Base-by-base conservation (phyloP, 1,140 invertebrate genomes). In the Pachypeltis micranthus region DNA sequence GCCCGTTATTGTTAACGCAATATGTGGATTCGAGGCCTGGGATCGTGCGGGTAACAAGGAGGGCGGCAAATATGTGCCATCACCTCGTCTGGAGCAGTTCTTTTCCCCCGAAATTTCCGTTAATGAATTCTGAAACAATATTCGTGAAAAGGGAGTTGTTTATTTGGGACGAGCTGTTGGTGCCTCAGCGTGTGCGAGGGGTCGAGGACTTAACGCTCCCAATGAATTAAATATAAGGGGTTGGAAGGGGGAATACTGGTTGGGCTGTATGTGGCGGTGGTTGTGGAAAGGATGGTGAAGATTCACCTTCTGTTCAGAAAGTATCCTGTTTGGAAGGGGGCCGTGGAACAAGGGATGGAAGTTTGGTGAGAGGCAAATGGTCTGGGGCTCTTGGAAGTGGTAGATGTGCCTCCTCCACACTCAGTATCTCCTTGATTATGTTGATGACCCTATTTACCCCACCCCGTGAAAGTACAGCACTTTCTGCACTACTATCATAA, bases 401-500 rank as follows among this genome's bases (percentile, higher is more conserved):
- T n/a, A 21, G 21, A 21, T 10, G 47, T 10, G 10, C 21, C 23
- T 21, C 47, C 21, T 51, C 12, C 47, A 51, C 47, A 51, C 47
- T 51, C 47, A 21, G 4, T 10, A 21, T 51, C 47, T 21, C 47
- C 47, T 51, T 51, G 47, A 51, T 51, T 51, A 51, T 51, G 47
- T 51, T 51, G 47, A 51, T 51, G 47, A 51, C 47, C 47, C 47
- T 51, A 51, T 51, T 51, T 51, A 51, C 47, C 47, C 47, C 21
- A 16, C 47, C 23, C 47, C 12, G 47, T 21, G 47, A 51, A 51
- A 51, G 47, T 51, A 51, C 47, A 51, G 47, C 47, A 51, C 47
- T 51, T 51, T 51, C 47, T 21, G 23, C 47, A 51, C 47, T 51
- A 51, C 47, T 51, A 51, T 51, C 47, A 51, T 51, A 51, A 51